Evolutionary conservation across 2,797 vertebrate species (phyloP), one percentile per base, ranked within the genome.

Genomic region (Coendou prehensilis): DNA sequence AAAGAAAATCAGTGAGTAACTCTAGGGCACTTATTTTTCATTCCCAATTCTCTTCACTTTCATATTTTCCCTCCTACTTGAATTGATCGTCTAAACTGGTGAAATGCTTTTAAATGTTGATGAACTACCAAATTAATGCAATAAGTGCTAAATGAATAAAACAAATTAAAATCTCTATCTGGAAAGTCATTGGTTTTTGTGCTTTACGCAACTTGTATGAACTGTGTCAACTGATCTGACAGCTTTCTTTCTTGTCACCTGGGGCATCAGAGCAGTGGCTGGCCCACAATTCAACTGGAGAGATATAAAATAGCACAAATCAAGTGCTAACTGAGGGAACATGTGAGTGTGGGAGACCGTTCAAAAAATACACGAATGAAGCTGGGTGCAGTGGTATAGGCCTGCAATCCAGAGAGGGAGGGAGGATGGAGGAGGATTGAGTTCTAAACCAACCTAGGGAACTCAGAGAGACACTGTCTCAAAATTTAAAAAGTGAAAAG

Each of bases 71-170:
- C 20, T 71, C n/a, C 61, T 86, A 50, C 50, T 90, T 82, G 28
- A 86, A n/a, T 50, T 63, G 13, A 89, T 80, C 18, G 82, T 91
- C 18, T 52, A 82, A 93, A 64, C 52, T 71, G 22, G 33, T 78
- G 80, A 93, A 94, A 89, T 93, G 71, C 69, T 83, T 97, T 87
- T 54, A 61, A 95, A 89, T 89, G 37, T 71, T 75, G 76, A 95
- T 86, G 81, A 89, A 61, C 26, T 95, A 80, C 78, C 57, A 91
- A 59, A 83, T 71, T 33, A 85, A 97, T 89, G 50, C 37, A 56
- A 33, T 64, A 33, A 64, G n/a, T 67, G 63, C 63, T 30, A 67
- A 67, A n/a, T 67, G 30, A 67, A n/a, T 67, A 41, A 92, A 92
- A 75, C 2, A 91, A 57, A 56, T 47, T 41, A 78, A 78, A 71